Conservation (phyloP, 2,797 vertebrate genomes). For the Prunella strophiata region DNA sequence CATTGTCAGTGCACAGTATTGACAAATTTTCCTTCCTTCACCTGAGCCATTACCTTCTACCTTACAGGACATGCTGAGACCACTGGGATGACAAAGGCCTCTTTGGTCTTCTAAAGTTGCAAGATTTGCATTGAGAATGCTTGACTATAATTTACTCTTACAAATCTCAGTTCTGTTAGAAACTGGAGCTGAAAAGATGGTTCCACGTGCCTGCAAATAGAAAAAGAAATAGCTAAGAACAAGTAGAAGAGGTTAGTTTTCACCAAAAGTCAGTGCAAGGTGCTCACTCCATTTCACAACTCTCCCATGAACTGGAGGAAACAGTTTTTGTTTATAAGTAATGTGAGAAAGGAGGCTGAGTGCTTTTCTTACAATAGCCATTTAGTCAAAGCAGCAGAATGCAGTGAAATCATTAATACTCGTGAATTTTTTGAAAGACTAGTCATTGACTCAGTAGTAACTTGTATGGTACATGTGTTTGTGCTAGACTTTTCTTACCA, state of each 20-base stretch:
- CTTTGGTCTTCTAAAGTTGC: not conserved
- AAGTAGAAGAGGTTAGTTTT: not conserved
- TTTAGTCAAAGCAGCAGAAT: constrained; percentile 50
- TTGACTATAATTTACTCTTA: not conserved
- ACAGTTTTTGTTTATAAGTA: constrained; percentile 44
- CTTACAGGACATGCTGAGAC: not conserved
- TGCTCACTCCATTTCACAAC: not conserved
- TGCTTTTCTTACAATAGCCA: constrained; percentile 38
- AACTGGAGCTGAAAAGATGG: not conserved
- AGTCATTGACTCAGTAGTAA: constrained; percentile 4
- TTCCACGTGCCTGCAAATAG: not conserved
- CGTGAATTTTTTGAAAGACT: constrained; percentile 26
- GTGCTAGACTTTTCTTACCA: not conserved
- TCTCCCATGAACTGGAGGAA: not conserved
- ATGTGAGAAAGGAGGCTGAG: constrained; percentile 51
- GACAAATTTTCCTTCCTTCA: not conserved
- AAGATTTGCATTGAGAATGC: not conserved
- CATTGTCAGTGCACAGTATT: not conserved
- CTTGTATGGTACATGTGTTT: constrained; percentile 14
- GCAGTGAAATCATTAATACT: constrained; percentile 32
- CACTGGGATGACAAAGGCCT: not conserved
- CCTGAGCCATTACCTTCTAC: not conserved
- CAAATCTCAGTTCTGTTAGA: not conserved
- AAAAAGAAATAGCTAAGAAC: not conserved
- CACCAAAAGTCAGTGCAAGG: not conserved